These are phyloP conservation scores for Propsilocerus akamusi DNA, from an alignment of 1,140 invertebrate genomes.

Conservation along the genomic window DNA sequence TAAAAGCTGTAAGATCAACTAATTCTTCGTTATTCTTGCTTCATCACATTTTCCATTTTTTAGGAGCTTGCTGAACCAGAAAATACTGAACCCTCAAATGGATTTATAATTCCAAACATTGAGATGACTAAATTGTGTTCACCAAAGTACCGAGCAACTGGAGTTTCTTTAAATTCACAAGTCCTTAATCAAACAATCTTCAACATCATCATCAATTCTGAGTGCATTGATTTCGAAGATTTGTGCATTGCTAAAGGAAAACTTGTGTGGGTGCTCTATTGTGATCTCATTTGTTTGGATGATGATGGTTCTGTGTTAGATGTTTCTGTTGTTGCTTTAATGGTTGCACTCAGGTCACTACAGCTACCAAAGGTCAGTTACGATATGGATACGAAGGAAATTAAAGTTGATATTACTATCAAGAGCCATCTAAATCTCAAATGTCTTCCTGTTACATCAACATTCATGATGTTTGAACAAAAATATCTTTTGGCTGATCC, in stretches of 20 bases:
- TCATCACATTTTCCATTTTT: no score
- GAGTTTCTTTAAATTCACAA: conserved; percentile 60
- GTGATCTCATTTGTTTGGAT: conserved; percentile 61
- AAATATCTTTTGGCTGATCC: neutral
- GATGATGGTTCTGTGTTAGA: conserved; percentile 68
- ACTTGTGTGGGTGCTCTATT: conserved; percentile 61
- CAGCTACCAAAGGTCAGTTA: neutral
- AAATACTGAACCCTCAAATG: conserved; percentile 43
- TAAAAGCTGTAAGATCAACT: no score
- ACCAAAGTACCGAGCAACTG: conserved; percentile 51
- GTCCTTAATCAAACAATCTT: conserved; percentile 47
- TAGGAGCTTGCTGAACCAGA: conserved; percentile 51
- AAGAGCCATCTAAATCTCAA: neutral
- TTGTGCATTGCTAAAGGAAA: conserved; percentile 55
- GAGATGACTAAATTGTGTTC: conserved; percentile 59
- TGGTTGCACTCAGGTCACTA: conserved; percentile 47
- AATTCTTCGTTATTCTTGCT: no score
- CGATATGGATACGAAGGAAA: neutral
- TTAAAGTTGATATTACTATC: neutral
- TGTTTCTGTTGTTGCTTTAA: conserved; percentile 48
- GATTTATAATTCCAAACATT: conserved; percentile 63
- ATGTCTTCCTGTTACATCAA: neutral
- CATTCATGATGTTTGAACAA: neutral
- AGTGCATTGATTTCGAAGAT: conserved; percentile 41
- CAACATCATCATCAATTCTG: conserved; percentile 46